Evolutionary conservation across 2,113 vertebrate genomes (phyloP).

Genomic region (Mastomys natalensis): DNA sequence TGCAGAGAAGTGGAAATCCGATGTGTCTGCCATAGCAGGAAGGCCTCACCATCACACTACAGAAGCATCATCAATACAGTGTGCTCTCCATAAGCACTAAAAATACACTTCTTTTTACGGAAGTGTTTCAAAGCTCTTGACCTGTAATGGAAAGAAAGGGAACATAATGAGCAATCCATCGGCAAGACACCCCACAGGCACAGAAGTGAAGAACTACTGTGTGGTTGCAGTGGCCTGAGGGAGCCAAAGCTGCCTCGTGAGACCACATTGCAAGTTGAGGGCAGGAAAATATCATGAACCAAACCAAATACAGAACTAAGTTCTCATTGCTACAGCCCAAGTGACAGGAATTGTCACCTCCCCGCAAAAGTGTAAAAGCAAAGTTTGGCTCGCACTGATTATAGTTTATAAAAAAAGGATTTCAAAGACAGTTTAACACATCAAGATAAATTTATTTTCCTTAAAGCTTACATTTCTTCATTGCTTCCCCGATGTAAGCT

Average conservation of each 20-base stretch:
- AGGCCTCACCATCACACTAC: not conserved
- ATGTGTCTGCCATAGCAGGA: conserved; percentile 6
- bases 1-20: not conserved
- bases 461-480: conserved; percentile 25
- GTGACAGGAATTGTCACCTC: not conserved
- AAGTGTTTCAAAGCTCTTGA: conserved; percentile 30
- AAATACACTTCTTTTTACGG: not conserved
- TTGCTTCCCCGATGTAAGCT: not conserved
- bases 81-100: not conserved
- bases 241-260: not conserved
- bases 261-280: not conserved
- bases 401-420: conserved; percentile 45
- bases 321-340: not conserved
- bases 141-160: not conserved
- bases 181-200: conserved; percentile 24
- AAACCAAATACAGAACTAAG: conserved; percentile 26
- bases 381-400: conserved; percentile 32
- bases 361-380: not conserved
- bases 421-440: not conserved
- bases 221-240: not conserved
- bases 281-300: conserved; percentile 47
- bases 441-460: conserved; percentile 23
- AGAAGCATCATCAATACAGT: conserved; percentile 26
- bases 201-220: not conserved
- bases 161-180: not conserved